Percentiles rank a stretch among this genome's conserved stretches.
Evolutionary conservation across 2,888 invertebrate species (phyloP).

Genomic region (Watsonalla binaria): DNA sequence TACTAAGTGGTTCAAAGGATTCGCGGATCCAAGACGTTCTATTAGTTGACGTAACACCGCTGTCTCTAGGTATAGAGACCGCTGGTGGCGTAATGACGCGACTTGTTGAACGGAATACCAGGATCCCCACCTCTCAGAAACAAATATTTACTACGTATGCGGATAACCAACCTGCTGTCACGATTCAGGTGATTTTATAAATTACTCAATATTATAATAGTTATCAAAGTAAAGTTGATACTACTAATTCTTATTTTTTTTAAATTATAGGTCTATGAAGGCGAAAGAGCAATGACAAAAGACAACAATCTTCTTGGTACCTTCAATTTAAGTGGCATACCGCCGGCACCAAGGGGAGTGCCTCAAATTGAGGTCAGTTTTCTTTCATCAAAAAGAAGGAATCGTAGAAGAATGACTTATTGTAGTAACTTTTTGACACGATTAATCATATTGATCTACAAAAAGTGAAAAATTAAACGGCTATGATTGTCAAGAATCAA

Average conservation of each 20-base stretch:
- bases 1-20: constrained; percentile 84
- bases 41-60: constrained; percentile 88
- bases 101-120: constrained; percentile 89
- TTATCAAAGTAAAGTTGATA: no score
- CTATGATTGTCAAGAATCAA: background rate
- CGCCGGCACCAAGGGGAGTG: constrained; percentile 90
- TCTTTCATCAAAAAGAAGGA: no score
- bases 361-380: constrained; percentile 81
- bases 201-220: no score
- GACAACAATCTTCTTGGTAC: constrained; percentile 93
- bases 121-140: constrained; percentile 89
- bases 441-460: no score
- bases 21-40: constrained; percentile 88
- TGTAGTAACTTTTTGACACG: no score
- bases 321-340: constrained; percentile 89
- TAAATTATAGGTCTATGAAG: constrained; percentile 83
- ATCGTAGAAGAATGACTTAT: background rate
- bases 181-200: constrained; percentile 80
- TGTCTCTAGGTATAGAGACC: constrained; percentile 89
- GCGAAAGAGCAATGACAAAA: constrained; percentile 93
- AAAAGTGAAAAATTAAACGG: background rate
- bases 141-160: constrained; percentile 93
- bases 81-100: constrained; percentile 92
- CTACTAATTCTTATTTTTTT: no score
- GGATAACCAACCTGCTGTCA: constrained; percentile 94